Percentiles rank a stretch among this genome's conserved stretches.
These are phyloP conservation scores for Wiebesia pumilae DNA, from an alignment of 1,140 invertebrate genomes.

Conservation along the genomic window DNA sequence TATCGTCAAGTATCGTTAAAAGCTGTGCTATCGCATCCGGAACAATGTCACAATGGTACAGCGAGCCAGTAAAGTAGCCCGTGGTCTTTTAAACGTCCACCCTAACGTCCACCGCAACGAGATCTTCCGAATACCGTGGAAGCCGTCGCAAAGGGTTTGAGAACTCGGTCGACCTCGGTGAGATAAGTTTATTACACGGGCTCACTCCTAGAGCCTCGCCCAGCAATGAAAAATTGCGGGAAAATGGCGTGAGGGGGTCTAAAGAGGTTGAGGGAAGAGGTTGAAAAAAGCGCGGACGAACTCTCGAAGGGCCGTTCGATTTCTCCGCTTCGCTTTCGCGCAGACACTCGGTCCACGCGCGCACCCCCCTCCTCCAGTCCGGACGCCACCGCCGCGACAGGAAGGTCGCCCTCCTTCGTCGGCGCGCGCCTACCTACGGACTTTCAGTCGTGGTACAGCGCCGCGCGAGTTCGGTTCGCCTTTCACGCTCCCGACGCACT, in stretches of 20 bases:
- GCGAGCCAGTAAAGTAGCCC: too few relatives aligned
- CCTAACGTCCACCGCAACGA: too few relatives aligned
- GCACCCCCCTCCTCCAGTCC: neutral
- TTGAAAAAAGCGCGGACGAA: neutral
- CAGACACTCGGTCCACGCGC: constrained; percentile 10
- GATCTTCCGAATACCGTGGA: neutral
- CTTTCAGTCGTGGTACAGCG: constrained; percentile 16
- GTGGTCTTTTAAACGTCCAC: too few relatives aligned
- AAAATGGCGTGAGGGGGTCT: neutral
- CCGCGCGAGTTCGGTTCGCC: neutral
- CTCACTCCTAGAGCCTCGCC: neutral
- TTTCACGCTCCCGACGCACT: neutral
- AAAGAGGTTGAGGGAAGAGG: neutral
- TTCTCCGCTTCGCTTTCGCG: neutral
- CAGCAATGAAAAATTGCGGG: neutral
- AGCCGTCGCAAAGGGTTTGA: neutral
- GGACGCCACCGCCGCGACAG: constrained; percentile 5
- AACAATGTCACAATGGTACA: too few relatives aligned
- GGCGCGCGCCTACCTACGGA: neutral
- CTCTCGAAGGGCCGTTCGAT: neutral
- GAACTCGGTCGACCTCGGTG: neutral
- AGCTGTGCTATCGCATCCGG: too few relatives aligned
- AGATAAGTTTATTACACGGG: constrained; percentile 3
- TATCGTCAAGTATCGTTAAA: too few relatives aligned
- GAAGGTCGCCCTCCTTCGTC: neutral